Conservation (phyloP, 2,888 invertebrate genomes). For the Rutpela maculata region DNA sequence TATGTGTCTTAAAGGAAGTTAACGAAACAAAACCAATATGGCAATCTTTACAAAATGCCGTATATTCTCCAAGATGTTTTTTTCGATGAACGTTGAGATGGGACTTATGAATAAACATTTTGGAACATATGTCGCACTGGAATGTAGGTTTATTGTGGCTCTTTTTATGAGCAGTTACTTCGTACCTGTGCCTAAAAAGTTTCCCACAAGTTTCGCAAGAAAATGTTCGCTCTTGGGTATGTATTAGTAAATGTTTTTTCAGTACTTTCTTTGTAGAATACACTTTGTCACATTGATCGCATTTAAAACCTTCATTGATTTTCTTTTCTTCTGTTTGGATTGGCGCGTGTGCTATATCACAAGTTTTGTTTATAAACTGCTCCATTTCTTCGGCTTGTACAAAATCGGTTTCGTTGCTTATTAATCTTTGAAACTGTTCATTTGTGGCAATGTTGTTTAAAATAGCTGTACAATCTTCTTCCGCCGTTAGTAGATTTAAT, state of each 20-base stretch:
- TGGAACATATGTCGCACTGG: conserved; percentile 78
- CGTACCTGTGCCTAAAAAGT: conserved; percentile 67
- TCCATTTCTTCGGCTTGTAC: conserved; percentile 55
- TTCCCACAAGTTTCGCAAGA: conserved; percentile 69
- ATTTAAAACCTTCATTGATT: conserved; percentile 60
- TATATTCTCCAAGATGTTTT: conserved; percentile 75
- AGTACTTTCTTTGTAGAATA: conserved; percentile 68
- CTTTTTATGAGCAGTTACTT: conserved; percentile 73
- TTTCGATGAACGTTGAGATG: conserved; percentile 78
- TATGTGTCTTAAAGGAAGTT: conserved; percentile 64
- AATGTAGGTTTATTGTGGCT: conserved; percentile 77
- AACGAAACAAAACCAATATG: conserved; percentile 67
- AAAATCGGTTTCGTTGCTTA: conserved; percentile 62
- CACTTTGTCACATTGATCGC: conserved; percentile 66
- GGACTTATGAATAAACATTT: conserved; percentile 78
- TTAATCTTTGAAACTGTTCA: conserved; percentile 69
- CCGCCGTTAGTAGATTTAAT: conserved; percentile 68
- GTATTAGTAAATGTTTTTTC: conserved; percentile 68
- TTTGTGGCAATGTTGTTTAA: conserved; percentile 70
- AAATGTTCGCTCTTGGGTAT: conserved; percentile 65
- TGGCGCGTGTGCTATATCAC: conserved; percentile 29
- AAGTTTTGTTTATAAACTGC: conserved; percentile 51
- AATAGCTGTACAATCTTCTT: conserved; percentile 70
- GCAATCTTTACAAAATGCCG: conserved; percentile 67
- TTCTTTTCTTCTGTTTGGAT: conserved; percentile 33